Base-by-base conservation (phyloP, 1,140 invertebrate species). In the Brachionus rotundiformis region DNA sequence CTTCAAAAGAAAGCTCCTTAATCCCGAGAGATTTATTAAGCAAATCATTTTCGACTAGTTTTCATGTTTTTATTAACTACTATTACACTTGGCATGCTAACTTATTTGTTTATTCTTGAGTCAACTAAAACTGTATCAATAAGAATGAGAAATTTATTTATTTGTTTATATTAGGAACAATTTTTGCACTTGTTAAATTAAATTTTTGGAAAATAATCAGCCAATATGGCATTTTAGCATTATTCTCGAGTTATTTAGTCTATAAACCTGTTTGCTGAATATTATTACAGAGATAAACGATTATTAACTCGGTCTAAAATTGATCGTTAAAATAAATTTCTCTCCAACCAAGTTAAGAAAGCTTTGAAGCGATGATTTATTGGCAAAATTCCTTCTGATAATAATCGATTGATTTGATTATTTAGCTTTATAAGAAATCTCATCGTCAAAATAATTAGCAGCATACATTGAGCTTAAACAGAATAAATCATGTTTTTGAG, bases 281-380 rank as follows among this genome's bases (percentile, higher is more conserved):
- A 36, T 71, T 44, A 19, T 73, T 73, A 19, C 63, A 33, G 31
- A 68, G 63, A 36, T 68, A 68, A 36, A 68, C 16, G 63, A 68
- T 68, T 68, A 68, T 36, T 68, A 36, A 63, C 29, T 63, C 61
- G 47, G 47, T 16, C 47, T 39, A 54, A 54, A 63, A 63, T 63
- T 63, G 25, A 29, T 63, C 29, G 25, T 29, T 29, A 29, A 63
- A 63, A 63, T 63, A 63, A n/a, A 63, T 63, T 33, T 63, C 29
- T 63, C 47, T 54, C 47, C 19, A 54, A 54, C 47, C 47, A 54
- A 54, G 47, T 54, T 7, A 54, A 7, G 7, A 13, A 29, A 63
- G 61, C 61, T 63, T 63, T 63, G 65, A 71, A 73, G 68, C 68
- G 68, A 41, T 73, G 68, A 73, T 41, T 68, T 68, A 68, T 73